Evolutionary conservation across 2,797 vertebrate genomes (phyloP).

Genomic region (Delichon dasypus): DNA sequence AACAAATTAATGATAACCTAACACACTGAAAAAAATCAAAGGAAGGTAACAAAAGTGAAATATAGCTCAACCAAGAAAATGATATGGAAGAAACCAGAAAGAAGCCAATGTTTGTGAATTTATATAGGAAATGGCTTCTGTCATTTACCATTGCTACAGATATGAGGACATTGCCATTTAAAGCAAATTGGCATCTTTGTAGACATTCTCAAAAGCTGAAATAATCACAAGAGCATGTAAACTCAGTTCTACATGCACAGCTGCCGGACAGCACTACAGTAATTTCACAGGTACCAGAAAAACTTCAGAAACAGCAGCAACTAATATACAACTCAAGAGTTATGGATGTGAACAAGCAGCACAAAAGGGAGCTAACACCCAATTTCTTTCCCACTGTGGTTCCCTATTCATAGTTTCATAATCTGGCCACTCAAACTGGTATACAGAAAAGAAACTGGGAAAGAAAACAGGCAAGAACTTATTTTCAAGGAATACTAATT

Average conservation of each 20-base stretch:
- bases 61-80: background rate
- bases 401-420: background rate
- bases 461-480: background rate
- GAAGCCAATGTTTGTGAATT: background rate
- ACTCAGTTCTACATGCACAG: background rate
- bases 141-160: background rate
- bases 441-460: background rate
- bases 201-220: background rate
- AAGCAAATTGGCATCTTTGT: background rate
- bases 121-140: background rate
- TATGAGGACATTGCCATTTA: background rate
- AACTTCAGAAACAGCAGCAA: background rate
- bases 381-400: background rate
- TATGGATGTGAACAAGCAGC: background rate
- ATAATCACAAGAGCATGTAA: background rate
- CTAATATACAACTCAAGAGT: background rate
- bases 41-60: background rate
- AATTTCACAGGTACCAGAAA: background rate
- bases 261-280: background rate
- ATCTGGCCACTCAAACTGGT: background rate
- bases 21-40: background rate
- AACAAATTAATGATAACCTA: background rate
- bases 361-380: background rate
- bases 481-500: background rate
- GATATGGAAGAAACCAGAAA: background rate